Evolutionary conservation across 1,140 invertebrate genomes (phyloP).

Genomic region (Neuroterus valhalla): DNA sequence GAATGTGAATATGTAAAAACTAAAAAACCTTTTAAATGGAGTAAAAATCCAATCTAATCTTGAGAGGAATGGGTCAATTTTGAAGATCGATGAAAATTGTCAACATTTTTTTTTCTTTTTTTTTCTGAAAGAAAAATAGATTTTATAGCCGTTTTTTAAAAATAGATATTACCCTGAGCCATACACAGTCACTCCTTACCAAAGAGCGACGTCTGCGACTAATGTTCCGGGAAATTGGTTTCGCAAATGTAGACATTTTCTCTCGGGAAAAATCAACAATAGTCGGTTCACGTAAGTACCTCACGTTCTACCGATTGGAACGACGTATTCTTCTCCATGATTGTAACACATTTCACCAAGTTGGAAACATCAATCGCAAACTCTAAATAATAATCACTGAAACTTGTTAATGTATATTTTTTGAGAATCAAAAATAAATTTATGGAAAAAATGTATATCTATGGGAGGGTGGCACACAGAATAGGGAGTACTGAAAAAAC

Average conservation of each 20-base stretch:
- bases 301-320: constrained; percentile 60
- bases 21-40: no score
- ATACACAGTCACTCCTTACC: constrained; percentile 47
- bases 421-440: background rate
- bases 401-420: background rate
- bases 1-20: no score
- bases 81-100: constrained; percentile 2
- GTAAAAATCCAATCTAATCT: no score
- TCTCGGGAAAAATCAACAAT: constrained; percentile 64
- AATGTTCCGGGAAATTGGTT: constrained; percentile 72
- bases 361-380: background rate
- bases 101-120: constrained; percentile 7
- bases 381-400: background rate
- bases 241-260: constrained; percentile 65
- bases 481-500: no score
- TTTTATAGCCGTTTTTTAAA: constrained; percentile 36
- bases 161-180: constrained; percentile 48
- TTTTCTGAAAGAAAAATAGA: constrained; percentile 26
- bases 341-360: background rate
- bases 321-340: background rate
- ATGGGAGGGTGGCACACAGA: no score
- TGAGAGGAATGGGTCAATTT: no score
- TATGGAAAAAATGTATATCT: background rate
- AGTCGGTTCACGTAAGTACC: constrained; percentile 61
- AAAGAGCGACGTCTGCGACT: constrained; percentile 63